Evolutionary conservation across 2,113 vertebrate genomes (phyloP), one percentile per base, ranked within the genome.

Genomic region (Kryptolebias marmoratus): DNA sequence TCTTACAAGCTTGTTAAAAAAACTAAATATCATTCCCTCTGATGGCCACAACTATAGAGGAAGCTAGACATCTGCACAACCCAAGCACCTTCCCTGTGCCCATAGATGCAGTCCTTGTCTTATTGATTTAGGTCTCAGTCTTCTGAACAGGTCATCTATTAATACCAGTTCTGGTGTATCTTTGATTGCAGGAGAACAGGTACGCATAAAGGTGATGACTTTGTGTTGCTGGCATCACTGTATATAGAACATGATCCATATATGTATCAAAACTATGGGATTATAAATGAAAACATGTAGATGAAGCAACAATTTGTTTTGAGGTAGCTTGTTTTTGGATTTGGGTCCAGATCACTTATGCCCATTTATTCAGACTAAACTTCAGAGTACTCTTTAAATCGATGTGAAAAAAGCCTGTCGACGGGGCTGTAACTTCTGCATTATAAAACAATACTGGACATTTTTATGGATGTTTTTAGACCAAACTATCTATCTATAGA

Each of bases 131-230:
- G 36, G 27, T 22, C 54, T 63, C 22, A 6, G 18, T 31, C 1
- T 30, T 59, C n/a, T 78, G 42, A 69, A 45, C 0, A 72, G 57
- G 63, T 49, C 32, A 13, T 64, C 67, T 56, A 69, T 77, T 64
- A 60, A 76, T 55, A 75, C 78, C 56, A 67, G 48, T 62, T 71
- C 54, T 22, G 36, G 18, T 1, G 5, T 5, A 42, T 50, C 61
- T 70, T 67, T 64, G 52, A 71, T 55, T 77, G 47, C 11, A 67
- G 18, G 62, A 57, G 30, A 7, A 18, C n/a, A 47, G 28, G 15
- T 27, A 47, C 3, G 28, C 31, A 48, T 60, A 27, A 58, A 54
- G 15, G 1, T 9, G 22, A 61, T 48, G 14, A 59, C 73, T 79
- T 54, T 44, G 14, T 73, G 55, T 48, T 6, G 31, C 58, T 59